Conservation (phyloP, 2,888 invertebrate species). For the Drosophila prostipennis region DNA sequence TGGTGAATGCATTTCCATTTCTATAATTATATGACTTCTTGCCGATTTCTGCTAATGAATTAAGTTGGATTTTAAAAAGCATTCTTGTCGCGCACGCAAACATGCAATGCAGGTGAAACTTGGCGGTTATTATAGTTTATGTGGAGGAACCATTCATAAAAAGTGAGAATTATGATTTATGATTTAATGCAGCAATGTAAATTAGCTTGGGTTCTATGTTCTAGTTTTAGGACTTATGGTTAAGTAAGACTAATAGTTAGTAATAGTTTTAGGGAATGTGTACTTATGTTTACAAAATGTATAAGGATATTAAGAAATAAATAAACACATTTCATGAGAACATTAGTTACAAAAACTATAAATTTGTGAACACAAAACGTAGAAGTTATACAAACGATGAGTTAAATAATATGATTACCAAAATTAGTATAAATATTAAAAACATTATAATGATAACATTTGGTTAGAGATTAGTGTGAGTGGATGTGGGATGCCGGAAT, state of each 20-base stretch:
- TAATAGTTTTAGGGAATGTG: too few relatives aligned
- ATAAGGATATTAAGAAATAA: too few relatives aligned
- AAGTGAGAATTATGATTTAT: conserved; percentile 2
- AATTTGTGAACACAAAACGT: too few relatives aligned
- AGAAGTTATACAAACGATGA: neutral
- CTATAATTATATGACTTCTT: conserved; percentile 22
- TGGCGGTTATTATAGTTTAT: conserved; percentile 8
- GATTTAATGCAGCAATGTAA: neutral
- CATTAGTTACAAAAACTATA: too few relatives aligned
- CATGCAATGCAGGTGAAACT: conserved; percentile 54
- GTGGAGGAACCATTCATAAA: neutral
- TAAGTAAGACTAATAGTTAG: too few relatives aligned
- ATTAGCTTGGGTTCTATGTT: too few relatives aligned
- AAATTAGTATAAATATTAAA: neutral
- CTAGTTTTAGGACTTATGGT: too few relatives aligned
- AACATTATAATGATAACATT: neutral
- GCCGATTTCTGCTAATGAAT: conserved; percentile 71
- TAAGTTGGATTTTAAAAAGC: conserved; percentile 53
- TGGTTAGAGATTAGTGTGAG: conserved; percentile 6
- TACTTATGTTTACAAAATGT: too few relatives aligned
- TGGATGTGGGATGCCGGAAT: conserved; percentile 7
- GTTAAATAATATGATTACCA: neutral
- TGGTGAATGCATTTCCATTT: conserved; percentile 13
- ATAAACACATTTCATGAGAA: too few relatives aligned
- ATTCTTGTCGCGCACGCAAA: conserved; percentile 45